Evolutionary conservation across 2,113 vertebrate species (phyloP), one percentile per base, ranked within the genome.

Genomic region (Coreoperca whiteheadi): DNA sequence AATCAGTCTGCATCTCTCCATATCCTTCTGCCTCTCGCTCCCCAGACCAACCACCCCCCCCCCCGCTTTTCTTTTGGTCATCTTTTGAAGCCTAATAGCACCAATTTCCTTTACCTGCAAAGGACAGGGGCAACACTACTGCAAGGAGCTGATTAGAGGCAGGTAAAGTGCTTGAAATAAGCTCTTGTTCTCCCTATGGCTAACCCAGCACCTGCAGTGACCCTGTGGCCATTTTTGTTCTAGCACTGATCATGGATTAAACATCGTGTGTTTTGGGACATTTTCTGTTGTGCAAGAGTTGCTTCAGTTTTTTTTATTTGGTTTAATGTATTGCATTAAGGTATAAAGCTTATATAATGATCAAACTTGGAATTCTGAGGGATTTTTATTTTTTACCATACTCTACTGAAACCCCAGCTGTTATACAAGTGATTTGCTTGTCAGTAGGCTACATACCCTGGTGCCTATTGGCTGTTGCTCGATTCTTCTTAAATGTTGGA

Each of bases 401-500:
- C 18, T 63, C 4, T 48, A 18, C 28, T 32, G 6, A 64, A 70
- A 51, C 59, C 14, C 6, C 51, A 14, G 30, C 21, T 21, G 30
- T 43, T 77, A n/a, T 37, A 37, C 14, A 68, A 39, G 43, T 14
- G 25, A 25, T 11, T 67, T 25, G 8, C 4, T 23, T 20, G 18
- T 57, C 8, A 30, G 34, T 76, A 37, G 6, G 6, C 6, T 39
- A 87, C 92, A 0, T 85, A 96, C 95, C 93, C 25, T 61, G 57
- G 53, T 41, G 12, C 9, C 57, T 70, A 28, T 81, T 89, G 21
- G 60, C 46, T 41, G 79, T 76, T 18, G 54, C 51, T 72, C 53
- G 75, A 78, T 37, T 84, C 75, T 80, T 87, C 61, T 72, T 65
- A 59, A 95, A 67, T 3, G 87, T 93, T 54, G 94, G 93, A 43